phyloP scores from a whole-genome alignment of 2,113 vertebrate genomes.

The Smithornis capensis region DNA sequence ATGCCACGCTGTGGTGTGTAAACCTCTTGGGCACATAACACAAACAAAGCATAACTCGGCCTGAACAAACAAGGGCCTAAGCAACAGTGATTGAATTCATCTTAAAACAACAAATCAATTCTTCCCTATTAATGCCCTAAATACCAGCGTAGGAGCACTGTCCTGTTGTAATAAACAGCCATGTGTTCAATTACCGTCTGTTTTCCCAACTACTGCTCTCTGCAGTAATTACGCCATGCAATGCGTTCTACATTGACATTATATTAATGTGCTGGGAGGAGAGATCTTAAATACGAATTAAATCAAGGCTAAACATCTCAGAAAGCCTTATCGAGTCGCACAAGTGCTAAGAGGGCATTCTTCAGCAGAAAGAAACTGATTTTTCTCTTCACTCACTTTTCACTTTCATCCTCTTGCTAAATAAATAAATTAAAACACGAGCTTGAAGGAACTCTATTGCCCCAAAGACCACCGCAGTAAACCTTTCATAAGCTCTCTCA shows the following conservation, averaged over 20 bases:
- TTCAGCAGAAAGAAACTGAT: not conserved
- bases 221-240: slow-evolving; percentile 64
- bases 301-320: slow-evolving; percentile 66
- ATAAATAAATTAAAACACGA: slow-evolving; percentile 3
- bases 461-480: not conserved
- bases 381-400: not conserved
- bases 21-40: slow-evolving; percentile 66
- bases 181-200: slow-evolving; percentile 64
- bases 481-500: not conserved
- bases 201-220: slow-evolving; percentile 62
- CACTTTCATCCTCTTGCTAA: slow-evolving; percentile 20
- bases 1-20: slow-evolving; percentile 47
- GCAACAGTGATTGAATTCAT: slow-evolving; percentile 70
- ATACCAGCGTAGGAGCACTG: slow-evolving; percentile 61
- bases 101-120: slow-evolving; percentile 73
- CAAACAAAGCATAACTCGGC: slow-evolving; percentile 71
- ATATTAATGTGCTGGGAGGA: slow-evolving; percentile 67
- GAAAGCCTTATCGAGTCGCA: not conserved
- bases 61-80: slow-evolving; percentile 64
- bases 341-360: slow-evolving; percentile 24
- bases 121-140: slow-evolving; percentile 68
- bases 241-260: slow-evolving; percentile 63
- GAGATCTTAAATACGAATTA: slow-evolving; percentile 63
- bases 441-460: not conserved
- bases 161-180: slow-evolving; percentile 66